phyloP scores from a whole-genome alignment of 2,113 vertebrate species.

The Bucco capensis region DNA sequence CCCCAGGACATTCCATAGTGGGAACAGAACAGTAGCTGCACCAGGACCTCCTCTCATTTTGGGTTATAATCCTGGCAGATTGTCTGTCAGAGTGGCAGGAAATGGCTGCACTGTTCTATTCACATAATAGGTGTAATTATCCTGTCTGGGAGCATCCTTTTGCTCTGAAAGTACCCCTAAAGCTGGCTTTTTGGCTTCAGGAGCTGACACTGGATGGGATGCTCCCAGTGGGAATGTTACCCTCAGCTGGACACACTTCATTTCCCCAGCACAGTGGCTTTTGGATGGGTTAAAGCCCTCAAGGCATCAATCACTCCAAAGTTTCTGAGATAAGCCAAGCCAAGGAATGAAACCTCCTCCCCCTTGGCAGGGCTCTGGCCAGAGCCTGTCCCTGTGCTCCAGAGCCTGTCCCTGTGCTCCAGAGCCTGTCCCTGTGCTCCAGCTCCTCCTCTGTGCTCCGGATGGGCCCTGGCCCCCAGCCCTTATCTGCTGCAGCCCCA shows the following conservation, averaged over 20 bases:
- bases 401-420: constrained; percentile 51
- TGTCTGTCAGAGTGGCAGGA: not conserved
- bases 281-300: not conserved
- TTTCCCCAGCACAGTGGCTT: not conserved
- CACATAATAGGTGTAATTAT: not conserved
- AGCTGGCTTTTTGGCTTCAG: not conserved
- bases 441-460: constrained; percentile 51
- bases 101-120: not conserved
- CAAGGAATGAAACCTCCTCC: constrained; percentile 17
- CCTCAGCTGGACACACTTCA: not conserved
- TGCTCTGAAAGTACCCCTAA: not conserved
- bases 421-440: not conserved
- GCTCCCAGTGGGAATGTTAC: not conserved
- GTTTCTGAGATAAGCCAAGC: not conserved
- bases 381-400: constrained; percentile 3
- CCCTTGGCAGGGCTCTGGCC: not conserved
- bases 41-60: not conserved
- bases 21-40: not conserved
- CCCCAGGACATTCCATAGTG: too few species aligned
- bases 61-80: not conserved
- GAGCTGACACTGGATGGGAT: not conserved
- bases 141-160: not conserved
- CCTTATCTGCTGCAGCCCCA: constrained; percentile 51
- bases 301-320: not conserved
- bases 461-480: constrained; percentile 45